Conservation (phyloP, 1,140 invertebrate species). For the Zaprionus ornatus region DNA sequence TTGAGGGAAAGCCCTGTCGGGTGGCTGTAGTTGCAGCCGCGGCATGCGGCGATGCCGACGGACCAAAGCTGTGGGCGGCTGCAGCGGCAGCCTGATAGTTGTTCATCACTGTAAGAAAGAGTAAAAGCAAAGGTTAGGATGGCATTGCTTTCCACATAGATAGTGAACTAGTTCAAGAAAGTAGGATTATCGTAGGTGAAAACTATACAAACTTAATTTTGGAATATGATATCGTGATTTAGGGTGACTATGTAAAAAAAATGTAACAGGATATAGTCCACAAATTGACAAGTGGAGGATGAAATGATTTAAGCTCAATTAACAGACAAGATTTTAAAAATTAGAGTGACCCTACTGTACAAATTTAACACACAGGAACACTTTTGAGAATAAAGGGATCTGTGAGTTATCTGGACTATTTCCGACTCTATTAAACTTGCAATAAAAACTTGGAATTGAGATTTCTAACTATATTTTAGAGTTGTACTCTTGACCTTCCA, state of each 20-base stretch:
- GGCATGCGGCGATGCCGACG: slow-evolving; percentile 84
- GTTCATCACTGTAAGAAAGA: slow-evolving; percentile 92
- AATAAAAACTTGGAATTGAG: too few relatives aligned
- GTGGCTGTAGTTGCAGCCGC: slow-evolving; percentile 88
- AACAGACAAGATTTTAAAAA: too few relatives aligned
- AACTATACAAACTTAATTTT: not conserved
- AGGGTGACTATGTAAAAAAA: not conserved
- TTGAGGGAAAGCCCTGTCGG: slow-evolving; percentile 92
- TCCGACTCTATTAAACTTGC: too few relatives aligned
- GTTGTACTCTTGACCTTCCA: too few relatives aligned
- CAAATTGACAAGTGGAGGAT: not conserved
- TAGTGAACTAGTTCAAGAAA: not conserved
- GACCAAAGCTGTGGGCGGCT: slow-evolving; percentile 89
- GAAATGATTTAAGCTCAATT: too few relatives aligned
- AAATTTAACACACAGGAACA: too few relatives aligned
- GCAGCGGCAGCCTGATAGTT: slow-evolving; percentile 94
- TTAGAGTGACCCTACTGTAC: too few relatives aligned
- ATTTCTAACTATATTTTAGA: too few relatives aligned
- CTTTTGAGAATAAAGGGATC: too few relatives aligned
- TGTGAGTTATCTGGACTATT: too few relatives aligned
- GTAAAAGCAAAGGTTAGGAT: not conserved
- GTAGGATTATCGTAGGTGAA: too few relatives aligned
- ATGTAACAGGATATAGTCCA: not conserved
- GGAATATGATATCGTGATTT: not conserved
- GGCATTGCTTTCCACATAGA: not conserved